Evolutionary conservation across 2,113 vertebrate genomes (phyloP), one percentile per base, ranked within the genome.

Genomic region (Donacobius atricapilla): DNA sequence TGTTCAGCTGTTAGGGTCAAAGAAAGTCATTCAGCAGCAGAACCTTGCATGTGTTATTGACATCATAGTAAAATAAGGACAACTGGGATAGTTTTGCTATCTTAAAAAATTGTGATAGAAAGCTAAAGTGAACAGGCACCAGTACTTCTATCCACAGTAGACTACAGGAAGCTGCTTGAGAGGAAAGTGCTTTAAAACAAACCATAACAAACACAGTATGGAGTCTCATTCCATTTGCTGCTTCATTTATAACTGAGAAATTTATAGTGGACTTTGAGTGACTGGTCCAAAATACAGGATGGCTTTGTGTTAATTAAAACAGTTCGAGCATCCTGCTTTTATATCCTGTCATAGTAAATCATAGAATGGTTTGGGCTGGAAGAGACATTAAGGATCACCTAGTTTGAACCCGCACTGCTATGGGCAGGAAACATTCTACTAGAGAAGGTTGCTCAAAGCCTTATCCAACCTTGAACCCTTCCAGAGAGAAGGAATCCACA

Each of bases 1-100:
- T 98, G 95, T 99, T 98, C 85, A 99, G 97, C 99, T 99, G 96
- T 56, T n/a, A 56, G 30, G 18, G 80, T 78, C 11, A 92, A 91
- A 87, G 42, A 92, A 65, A 93, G 50, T 83, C 4, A 89, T 51
- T 93, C 15, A 76, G 45, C 45, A 78, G 18, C 7, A 68, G 75
- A 90, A 95, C 37, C 3, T 47, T 66, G 24, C 22, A 72, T 5
- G 4, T 18, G 13, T 58, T 56, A 78, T 56, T 25, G 42, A 69
- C 27, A 42, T 60, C 33, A 48, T 1, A 80, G 33, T 64, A 76
- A 83, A 94, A 51, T 17, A 77, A 58, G 15, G 28, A n/a, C 27
- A 42, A 57, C 13, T 37, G 44, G 0, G 1, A 44, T 11, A 40
- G 35, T 90, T 91, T 66, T 72, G 11, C 11, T 24, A 12, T 56